Evolutionary conservation across 2,888 invertebrate species (phyloP).

Genomic region (Euzetes globulus): DNA sequence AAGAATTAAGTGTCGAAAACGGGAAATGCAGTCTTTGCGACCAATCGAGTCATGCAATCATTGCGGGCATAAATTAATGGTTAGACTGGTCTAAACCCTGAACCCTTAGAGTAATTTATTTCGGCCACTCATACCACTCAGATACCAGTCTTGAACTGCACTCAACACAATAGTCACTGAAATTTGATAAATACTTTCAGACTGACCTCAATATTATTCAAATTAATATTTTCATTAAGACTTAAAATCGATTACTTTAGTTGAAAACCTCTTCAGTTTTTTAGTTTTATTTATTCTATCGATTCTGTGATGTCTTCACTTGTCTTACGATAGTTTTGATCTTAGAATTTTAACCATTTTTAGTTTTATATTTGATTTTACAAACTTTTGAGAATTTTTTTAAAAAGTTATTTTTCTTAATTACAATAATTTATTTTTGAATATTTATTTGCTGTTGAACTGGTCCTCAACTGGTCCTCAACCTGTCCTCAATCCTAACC

Average conservation of each 20-base stretch:
- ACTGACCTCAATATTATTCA: not conserved
- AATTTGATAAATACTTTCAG: too few species aligned
- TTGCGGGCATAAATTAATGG: not conserved
- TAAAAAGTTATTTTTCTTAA: not conserved
- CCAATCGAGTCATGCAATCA: not conserved
- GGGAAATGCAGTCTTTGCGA: slow-evolving; percentile 7
- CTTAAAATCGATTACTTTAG: not conserved
- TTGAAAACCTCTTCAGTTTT: not conserved
- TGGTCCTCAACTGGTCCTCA: not conserved
- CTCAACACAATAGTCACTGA: not conserved
- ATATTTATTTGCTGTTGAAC: not conserved
- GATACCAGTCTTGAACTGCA: not conserved
- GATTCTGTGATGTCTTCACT: slow-evolving; percentile 11
- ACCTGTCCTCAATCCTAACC: slow-evolving; percentile 3
- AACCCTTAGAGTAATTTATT: not conserved
- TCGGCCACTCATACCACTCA: not conserved
- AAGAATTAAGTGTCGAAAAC: not conserved
- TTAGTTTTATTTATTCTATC: not conserved
- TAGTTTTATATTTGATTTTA: not conserved
- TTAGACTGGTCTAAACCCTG: not conserved
- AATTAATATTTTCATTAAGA: not conserved
- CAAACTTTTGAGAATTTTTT: not conserved
- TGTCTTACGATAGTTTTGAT: not conserved
- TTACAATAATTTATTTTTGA: not conserved
- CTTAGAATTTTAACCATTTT: not conserved